Conservation (phyloP, 2,797 vertebrate genomes). For the Enteromius fasciolatus region DNA sequence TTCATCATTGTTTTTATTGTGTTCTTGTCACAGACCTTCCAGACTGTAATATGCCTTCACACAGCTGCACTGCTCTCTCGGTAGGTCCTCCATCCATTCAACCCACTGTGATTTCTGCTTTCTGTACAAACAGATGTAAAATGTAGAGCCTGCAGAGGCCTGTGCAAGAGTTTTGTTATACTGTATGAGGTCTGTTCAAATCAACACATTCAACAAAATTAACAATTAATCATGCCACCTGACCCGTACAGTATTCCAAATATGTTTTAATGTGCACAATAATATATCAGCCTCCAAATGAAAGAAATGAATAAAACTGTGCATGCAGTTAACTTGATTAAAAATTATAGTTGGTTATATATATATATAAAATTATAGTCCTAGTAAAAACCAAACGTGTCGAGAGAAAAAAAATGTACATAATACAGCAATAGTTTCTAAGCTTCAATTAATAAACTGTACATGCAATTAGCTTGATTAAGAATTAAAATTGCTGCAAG, state of each 20-base stretch:
- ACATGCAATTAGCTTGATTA: not conserved
- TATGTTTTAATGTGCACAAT: not conserved
- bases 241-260: not conserved
- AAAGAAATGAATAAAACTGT: not conserved
- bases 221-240: too few species aligned
- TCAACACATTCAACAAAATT: not conserved
- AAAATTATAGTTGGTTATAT: not conserved
- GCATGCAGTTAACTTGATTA: not conserved
- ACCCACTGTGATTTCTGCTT: not conserved
- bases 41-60: constrained; percentile 72
- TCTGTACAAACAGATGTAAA: constrained; percentile 26
- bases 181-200: not conserved
- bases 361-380: too few species aligned
- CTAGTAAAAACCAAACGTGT: not conserved
- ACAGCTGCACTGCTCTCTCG: constrained; percentile 61
- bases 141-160: constrained; percentile 1
- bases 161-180: not conserved
- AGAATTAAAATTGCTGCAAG: not conserved
- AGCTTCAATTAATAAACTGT: not conserved
- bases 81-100: not conserved
- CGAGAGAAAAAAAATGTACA: not conserved
- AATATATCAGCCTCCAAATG: not conserved
- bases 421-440: not conserved
- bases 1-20: constrained; percentile 65
- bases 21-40: constrained; percentile 63